These are phyloP conservation scores for Hyposoter didymator DNA, from an alignment of 2,888 invertebrate species.

Conservation along the genomic window DNA sequence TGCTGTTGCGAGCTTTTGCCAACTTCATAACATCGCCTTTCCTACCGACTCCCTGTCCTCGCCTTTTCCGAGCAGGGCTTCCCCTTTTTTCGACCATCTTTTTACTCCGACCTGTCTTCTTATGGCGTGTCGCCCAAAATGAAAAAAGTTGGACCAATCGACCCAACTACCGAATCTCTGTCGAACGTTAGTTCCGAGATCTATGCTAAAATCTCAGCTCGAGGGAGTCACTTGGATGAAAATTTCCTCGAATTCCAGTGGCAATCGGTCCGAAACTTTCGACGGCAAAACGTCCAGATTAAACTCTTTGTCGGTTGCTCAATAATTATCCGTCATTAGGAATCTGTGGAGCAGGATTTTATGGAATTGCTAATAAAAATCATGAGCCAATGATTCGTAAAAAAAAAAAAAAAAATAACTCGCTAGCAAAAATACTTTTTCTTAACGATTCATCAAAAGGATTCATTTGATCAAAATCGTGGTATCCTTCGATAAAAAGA, in stretches of 20 bases:
- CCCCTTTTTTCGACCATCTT: constrained; percentile 39
- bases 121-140: constrained; percentile 55
- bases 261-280: constrained; percentile 4
- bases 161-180: constrained; percentile 20
- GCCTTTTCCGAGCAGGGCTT: constrained; percentile 19
- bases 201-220: constrained; percentile 7
- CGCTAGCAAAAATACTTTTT: neutral
- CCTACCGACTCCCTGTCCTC: constrained; percentile 22
- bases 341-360: neutral
- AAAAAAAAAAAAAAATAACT: too few species aligned
- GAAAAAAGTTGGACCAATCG: constrained; percentile 56
- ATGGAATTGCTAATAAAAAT: neutral
- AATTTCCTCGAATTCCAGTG: constrained; percentile 4
- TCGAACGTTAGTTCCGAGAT: constrained; percentile 43
- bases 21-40: constrained; percentile 41
- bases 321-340: neutral
- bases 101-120: constrained; percentile 8
- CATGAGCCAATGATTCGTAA: neutral
- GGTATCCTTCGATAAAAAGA: too few species aligned
- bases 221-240: neutral
- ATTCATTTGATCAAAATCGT: too few species aligned
- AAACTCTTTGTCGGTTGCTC: neutral
- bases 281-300: neutral
- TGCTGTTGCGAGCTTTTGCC: constrained; percentile 34
- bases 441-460: too few species aligned